phyloP scores from a whole-genome alignment of 2,888 invertebrate species.

The Leptothorax acervorum region DNA sequence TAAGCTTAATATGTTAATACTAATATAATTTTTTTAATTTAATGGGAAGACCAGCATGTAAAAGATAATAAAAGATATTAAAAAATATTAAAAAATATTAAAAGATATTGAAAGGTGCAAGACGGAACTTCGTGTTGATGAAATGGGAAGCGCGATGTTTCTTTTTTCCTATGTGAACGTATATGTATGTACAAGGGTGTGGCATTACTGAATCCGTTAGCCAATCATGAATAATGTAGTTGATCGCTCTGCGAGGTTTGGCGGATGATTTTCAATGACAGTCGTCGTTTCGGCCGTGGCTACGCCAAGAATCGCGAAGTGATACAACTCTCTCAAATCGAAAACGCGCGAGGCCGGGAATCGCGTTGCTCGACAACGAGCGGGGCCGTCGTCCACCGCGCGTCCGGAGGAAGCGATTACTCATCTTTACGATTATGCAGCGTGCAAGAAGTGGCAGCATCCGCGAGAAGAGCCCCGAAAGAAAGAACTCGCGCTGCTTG shows the following conservation, averaged over 20 bases:
- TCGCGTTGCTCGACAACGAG: conserved; percentile 16
- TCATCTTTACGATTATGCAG: conserved; percentile 63
- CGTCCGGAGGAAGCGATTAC: conserved; percentile 64
- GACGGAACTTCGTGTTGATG: conserved; percentile 14
- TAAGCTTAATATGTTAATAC: background rate
- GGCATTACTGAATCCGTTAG: conserved; percentile 47
- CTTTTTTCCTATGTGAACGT: background rate
- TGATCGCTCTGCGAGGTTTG: conserved; percentile 22
- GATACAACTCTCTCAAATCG: conserved; percentile 16
- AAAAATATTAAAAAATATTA: background rate
- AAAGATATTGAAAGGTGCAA: background rate
- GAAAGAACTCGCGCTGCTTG: conserved; percentile 35
- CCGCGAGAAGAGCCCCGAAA: conserved; percentile 57
- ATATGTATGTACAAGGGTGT: background rate
- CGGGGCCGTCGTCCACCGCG: conserved; percentile 43
- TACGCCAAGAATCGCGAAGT: background rate
- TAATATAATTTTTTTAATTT: background rate
- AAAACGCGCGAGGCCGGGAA: conserved; percentile 22
- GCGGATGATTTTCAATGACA: conserved; percentile 31
- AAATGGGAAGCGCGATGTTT: background rate
- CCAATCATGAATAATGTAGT: conserved; percentile 15
- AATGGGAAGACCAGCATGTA: background rate
- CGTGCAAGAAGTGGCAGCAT: conserved; percentile 55
- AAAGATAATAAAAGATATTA: background rate
- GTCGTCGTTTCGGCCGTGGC: background rate